Evolutionary conservation across 2,888 invertebrate species (phyloP).

Genomic region (Mesorhabditis belari): DNA sequence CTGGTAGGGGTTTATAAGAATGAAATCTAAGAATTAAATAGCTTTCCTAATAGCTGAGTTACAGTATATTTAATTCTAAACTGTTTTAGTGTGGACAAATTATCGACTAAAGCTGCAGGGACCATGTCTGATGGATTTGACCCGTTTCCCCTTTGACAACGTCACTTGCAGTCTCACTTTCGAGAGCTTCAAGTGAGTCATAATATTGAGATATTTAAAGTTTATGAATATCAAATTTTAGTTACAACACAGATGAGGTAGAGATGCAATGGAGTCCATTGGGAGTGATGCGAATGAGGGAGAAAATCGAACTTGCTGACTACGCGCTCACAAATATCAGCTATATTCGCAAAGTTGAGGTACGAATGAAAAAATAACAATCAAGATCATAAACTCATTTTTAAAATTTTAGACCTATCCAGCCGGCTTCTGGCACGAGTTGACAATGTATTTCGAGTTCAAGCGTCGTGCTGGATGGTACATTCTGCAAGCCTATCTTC

Average conservation of each 20-base stretch:
- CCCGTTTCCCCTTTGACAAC: slow-evolving; percentile 51
- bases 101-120: slow-evolving; percentile 50
- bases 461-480: slow-evolving; percentile 52
- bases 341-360: slow-evolving; percentile 42
- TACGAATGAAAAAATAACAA: slow-evolving; percentile 4
- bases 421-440: slow-evolving; percentile 52
- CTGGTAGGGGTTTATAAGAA: slow-evolving; percentile 37
- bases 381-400: too few species aligned
- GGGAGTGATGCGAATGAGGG: slow-evolving; percentile 49
- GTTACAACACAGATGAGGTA: slow-evolving; percentile 53
- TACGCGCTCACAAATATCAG: slow-evolving; percentile 46
- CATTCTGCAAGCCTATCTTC: slow-evolving; percentile 51
- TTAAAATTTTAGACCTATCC: slow-evolving; percentile 41
- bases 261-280: slow-evolving; percentile 47
- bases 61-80: background rate
- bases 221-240: slow-evolving; percentile 8
- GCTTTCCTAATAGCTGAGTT: background rate
- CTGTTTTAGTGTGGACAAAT: slow-evolving; percentile 49
- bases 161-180: slow-evolving; percentile 52
- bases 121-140: slow-evolving; percentile 51
- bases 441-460: slow-evolving; percentile 51
- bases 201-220: background rate
- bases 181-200: slow-evolving; percentile 19
- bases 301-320: slow-evolving; percentile 53
- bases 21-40: too few species aligned